Conservation (phyloP, 2,797 vertebrate species). For the Hephaestus fuliginosus region DNA sequence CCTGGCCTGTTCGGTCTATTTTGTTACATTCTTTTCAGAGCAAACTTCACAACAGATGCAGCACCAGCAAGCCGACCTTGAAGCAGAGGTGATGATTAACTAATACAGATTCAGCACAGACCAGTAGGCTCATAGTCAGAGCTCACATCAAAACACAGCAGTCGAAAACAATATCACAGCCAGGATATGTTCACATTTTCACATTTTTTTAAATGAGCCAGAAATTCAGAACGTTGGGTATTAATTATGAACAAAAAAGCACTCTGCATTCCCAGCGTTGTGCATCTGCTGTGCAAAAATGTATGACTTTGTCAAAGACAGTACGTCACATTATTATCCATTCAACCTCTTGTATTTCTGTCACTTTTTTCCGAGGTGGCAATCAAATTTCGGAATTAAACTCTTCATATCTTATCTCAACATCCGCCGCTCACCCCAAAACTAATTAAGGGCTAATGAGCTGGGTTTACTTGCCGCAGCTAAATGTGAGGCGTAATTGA, state of each 20-base stretch:
- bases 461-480: slow-evolving; percentile 52
- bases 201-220: neutral
- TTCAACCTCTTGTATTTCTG: slow-evolving; percentile 2
- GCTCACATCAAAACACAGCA: slow-evolving; percentile 34
- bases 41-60: slow-evolving; percentile 48
- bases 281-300: slow-evolving; percentile 3
- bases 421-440: slow-evolving; percentile 56
- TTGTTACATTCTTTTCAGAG: slow-evolving; percentile 32
- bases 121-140: slow-evolving; percentile 39
- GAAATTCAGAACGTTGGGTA: neutral
- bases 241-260: neutral
- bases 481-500: slow-evolving; percentile 61
- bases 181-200: slow-evolving; percentile 6
- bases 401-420: slow-evolving; percentile 42
- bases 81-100: slow-evolving; percentile 63
- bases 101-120: slow-evolving; percentile 41
- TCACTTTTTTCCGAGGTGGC: slow-evolving; percentile 18
- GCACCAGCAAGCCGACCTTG: slow-evolving; percentile 50
- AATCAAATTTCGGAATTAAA: slow-evolving; percentile 50
- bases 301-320: slow-evolving; percentile 4
- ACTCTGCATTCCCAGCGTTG: neutral
- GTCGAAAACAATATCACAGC: slow-evolving; percentile 3
- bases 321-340: neutral
- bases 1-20: slow-evolving; percentile 36
- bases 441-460: slow-evolving; percentile 77